Evolutionary conservation across 2,113 vertebrate genomes (phyloP).

Genomic region (Mormoops blainvillei): DNA sequence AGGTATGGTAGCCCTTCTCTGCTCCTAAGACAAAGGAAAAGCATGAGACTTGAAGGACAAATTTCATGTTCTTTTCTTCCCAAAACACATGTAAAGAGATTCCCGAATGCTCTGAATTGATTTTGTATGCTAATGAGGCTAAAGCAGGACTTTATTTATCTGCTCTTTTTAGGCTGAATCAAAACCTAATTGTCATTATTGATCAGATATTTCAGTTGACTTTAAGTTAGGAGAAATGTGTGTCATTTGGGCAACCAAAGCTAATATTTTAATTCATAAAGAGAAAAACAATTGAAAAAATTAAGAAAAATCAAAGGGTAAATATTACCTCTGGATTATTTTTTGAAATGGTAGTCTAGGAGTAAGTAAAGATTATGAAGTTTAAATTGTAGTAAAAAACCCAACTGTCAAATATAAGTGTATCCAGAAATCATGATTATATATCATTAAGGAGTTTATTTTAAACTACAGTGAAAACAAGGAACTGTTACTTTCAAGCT

Average conservation of each 20-base stretch:
- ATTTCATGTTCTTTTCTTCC: not conserved
- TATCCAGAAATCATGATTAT: not conserved
- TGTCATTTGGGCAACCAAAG: not conserved
- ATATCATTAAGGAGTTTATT: not conserved
- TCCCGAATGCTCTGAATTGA: not conserved
- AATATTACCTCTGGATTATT: not conserved
- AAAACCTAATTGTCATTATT: not conserved
- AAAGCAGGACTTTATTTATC: not conserved
- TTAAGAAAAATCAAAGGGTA: not conserved
- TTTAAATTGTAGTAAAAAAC: not conserved
- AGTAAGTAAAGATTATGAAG: not conserved
- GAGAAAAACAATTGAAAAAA: not conserved
- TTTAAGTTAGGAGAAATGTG: not conserved
- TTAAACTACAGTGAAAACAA: not conserved
- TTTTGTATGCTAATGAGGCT: not conserved
- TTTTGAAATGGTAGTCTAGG: not conserved
- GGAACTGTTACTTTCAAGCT: not conserved
- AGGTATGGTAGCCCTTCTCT: not conserved
- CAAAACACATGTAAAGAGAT: not conserved
- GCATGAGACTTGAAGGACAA: not conserved
- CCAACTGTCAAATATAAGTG: not conserved
- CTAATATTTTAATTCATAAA: not conserved
- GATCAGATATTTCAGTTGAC: not conserved
- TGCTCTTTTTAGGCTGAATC: not conserved
- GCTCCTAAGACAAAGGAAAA: not conserved